phyloP scores from a whole-genome alignment of 2,113 vertebrate species.

The Cryptotis parvus region DNA sequence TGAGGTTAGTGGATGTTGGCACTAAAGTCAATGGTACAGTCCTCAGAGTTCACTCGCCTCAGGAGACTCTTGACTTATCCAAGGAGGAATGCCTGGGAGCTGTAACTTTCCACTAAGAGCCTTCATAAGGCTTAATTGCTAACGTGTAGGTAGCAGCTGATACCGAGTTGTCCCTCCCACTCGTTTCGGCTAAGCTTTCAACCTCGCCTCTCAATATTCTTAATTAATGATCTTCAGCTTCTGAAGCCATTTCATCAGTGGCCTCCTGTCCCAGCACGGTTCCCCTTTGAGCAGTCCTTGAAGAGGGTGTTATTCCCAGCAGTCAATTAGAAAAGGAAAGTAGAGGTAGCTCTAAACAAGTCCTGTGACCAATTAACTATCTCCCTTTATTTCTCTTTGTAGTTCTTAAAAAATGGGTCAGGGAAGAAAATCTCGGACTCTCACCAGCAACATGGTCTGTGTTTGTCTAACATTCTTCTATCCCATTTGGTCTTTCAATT shows the following conservation, averaged over 20 bases:
- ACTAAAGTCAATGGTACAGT: not conserved
- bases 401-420: conserved; percentile 68
- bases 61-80: conserved; percentile 32
- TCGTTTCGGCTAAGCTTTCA: conserved; percentile 73
- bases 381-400: conserved; percentile 64
- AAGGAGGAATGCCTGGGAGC: conserved; percentile 56
- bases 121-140: conserved; percentile 73
- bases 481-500: conserved; percentile 69
- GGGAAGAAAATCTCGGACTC: conserved; percentile 42
- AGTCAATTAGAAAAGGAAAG: conserved; percentile 80
- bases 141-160: conserved; percentile 74
- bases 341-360: conserved; percentile 65
- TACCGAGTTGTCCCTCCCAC: conserved; percentile 67
- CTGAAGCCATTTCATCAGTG: conserved; percentile 78
- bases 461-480: conserved; percentile 57
- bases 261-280: conserved; percentile 74
- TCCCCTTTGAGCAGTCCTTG: conserved; percentile 69
- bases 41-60: conserved; percentile 33
- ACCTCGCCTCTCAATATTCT: conserved; percentile 71
- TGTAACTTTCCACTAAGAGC: conserved; percentile 68
- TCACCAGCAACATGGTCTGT: conserved; percentile 47
- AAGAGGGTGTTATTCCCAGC: conserved; percentile 69
- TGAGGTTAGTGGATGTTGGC: not conserved
- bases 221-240: conserved; percentile 80
- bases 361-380: conserved; percentile 74